Conservation (phyloP, 2,797 vertebrate genomes). For the Heliangelus exortis region DNA sequence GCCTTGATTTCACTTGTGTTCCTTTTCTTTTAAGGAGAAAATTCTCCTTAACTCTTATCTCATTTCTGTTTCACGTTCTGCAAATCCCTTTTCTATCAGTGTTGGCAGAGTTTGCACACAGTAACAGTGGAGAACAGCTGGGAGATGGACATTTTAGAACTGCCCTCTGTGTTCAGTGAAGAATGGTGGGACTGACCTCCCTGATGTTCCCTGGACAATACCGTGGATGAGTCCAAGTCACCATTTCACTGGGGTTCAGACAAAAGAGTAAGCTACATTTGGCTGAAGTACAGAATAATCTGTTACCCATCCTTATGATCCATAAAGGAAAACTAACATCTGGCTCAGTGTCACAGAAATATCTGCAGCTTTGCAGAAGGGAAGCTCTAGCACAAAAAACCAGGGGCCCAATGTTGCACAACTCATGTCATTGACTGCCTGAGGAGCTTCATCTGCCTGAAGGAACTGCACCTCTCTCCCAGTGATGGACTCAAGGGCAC, state of each 20-base stretch:
- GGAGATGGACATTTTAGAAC: not conserved
- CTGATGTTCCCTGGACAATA: not conserved
- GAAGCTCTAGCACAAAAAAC: not conserved
- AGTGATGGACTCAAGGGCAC: not conserved
- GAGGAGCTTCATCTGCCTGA: not conserved
- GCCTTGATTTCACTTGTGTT: constrained; percentile 26
- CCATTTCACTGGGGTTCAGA: not conserved
- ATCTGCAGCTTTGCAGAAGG: not conserved
- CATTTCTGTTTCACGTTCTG: not conserved
- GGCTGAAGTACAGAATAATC: not conserved
- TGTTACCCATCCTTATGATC: not conserved
- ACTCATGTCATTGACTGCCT: not conserved
- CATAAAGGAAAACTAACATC: not conserved
- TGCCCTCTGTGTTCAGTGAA: not conserved
- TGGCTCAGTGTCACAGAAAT: not conserved
- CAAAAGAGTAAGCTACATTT: not conserved
- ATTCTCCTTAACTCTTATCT: not conserved
- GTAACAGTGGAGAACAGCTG: not conserved
- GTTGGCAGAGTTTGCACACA: not conserved
- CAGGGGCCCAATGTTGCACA: not conserved
- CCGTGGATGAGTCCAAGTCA: not conserved
- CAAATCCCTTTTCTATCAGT: not conserved
- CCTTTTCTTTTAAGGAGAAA: constrained; percentile 1
- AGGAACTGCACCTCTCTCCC: not conserved
- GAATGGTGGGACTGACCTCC: not conserved